Evolutionary conservation across 2,797 vertebrate genomes (phyloP).

Genomic region (Xerus rutilus): DNA sequence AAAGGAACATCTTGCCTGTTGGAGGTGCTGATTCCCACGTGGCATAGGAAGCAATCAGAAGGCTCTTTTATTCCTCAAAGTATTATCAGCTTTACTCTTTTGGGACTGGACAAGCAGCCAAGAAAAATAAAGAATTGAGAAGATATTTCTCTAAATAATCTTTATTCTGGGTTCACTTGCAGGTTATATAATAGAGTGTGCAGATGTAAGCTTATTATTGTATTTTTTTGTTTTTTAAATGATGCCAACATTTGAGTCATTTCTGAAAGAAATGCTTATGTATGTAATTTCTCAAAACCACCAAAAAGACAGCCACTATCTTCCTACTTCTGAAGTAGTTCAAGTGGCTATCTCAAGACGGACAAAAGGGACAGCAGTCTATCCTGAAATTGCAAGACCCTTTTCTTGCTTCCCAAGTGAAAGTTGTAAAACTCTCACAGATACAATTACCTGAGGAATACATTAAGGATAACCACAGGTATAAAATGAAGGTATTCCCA

Average conservation of each 20-base stretch:
- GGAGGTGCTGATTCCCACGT: conserved; percentile 8
- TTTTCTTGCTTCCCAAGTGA: conserved; percentile 19
- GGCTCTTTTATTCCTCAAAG: conserved; percentile 21
- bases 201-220: conserved; percentile 1
- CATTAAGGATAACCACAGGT: not conserved
- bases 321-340: not conserved
- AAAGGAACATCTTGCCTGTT: conserved; percentile 24
- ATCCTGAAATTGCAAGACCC: not conserved
- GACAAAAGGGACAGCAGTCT: not conserved
- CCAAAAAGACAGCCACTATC: not conserved
- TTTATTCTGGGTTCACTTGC: conserved; percentile 42
- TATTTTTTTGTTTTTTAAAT: conserved; percentile 42
- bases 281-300: conserved; percentile 10
- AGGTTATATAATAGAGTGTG: not conserved
- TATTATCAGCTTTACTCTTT: not conserved
- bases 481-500: not conserved
- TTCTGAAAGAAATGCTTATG: conserved; percentile 22
- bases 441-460: not conserved
- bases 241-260: conserved; percentile 29
- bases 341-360: not conserved
- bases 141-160: conserved; percentile 27
- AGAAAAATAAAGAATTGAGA: conserved; percentile 30
- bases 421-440: not conserved
- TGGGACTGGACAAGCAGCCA: conserved; percentile 23
- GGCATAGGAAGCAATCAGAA: conserved; percentile 15